phyloP scores from a whole-genome alignment of 2,113 vertebrate genomes.

The Paralichthys olivaceus region DNA sequence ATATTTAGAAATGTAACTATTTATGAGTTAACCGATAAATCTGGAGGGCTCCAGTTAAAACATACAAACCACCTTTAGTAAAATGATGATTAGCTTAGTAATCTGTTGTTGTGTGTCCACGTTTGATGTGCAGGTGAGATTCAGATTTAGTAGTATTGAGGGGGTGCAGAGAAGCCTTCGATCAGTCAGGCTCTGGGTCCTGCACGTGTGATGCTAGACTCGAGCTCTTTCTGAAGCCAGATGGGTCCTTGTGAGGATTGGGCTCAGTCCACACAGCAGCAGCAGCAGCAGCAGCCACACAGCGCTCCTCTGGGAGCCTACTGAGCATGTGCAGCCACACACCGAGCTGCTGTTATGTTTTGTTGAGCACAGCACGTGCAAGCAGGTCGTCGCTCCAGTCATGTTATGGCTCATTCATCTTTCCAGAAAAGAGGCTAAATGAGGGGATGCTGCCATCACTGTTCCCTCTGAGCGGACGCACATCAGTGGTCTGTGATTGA shows the following conservation, averaged over 20 bases:
- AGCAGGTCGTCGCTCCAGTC: slow-evolving; percentile 31
- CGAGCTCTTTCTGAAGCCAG: slow-evolving; percentile 36
- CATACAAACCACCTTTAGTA: no score
- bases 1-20: no score
- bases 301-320: slow-evolving; percentile 26
- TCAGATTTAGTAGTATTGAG: background rate
- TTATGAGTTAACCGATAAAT: no score
- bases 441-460: slow-evolving; percentile 1
- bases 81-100: background rate
- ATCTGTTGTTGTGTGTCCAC: slow-evolving; percentile 2
- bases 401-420: slow-evolving; percentile 39
- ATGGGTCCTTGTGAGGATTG: slow-evolving; percentile 58
- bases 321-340: slow-evolving; percentile 65
- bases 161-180: slow-evolving; percentile 16
- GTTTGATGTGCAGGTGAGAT: slow-evolving; percentile 9
- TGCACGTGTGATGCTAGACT: slow-evolving; percentile 11
- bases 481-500: slow-evolving; percentile 49
- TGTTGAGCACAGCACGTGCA: slow-evolving; percentile 27
- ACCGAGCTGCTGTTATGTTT: slow-evolving; percentile 69
- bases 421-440: slow-evolving; percentile 1
- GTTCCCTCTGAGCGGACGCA: slow-evolving; percentile 46
- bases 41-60: no score
- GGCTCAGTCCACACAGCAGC: slow-evolving; percentile 14
- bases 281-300: slow-evolving; percentile 31
- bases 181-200: slow-evolving; percentile 7